Percentiles rank a stretch among this genome's conserved stretches.
Conservation (phyloP, 2,113 vertebrate species). For the Triplophysa rosa region DNA sequence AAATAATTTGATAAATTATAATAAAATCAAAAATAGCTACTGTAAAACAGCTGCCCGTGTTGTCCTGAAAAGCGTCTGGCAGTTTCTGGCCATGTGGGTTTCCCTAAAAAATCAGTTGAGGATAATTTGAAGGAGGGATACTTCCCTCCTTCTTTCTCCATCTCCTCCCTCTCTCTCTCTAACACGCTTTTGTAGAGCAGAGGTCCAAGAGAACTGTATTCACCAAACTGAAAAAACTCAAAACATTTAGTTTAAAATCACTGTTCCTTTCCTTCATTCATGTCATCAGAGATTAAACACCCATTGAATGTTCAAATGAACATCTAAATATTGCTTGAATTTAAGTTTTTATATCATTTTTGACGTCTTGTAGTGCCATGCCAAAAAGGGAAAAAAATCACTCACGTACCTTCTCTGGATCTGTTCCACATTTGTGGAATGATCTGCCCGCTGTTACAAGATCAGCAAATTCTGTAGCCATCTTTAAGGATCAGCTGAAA, state of each 20-base stretch:
- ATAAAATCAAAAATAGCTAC: conserved; percentile 3
- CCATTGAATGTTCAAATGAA: neutral
- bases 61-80: conserved; percentile 48
- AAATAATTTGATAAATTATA: neutral
- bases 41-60: conserved; percentile 40
- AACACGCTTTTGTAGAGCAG: neutral
- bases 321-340: neutral
- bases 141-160: conserved; percentile 61
- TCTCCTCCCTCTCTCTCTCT: conserved; percentile 36
- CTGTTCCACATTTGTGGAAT: no score
- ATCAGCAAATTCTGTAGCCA: no score
- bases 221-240: neutral
- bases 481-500: no score
- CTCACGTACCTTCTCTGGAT: no score
- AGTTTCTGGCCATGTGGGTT: conserved; percentile 47
- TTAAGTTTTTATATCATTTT: no score
- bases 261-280: neutral
- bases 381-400: no score
- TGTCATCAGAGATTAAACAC: neutral
- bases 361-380: no score
- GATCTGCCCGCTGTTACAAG: no score
- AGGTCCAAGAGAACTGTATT: no score
- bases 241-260: neutral
- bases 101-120: conserved; percentile 41
- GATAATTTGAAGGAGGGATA: conserved; percentile 50